phyloP scores from a whole-genome alignment of 1,140 invertebrate species.

The Plectrocnemia conspersa region DNA sequence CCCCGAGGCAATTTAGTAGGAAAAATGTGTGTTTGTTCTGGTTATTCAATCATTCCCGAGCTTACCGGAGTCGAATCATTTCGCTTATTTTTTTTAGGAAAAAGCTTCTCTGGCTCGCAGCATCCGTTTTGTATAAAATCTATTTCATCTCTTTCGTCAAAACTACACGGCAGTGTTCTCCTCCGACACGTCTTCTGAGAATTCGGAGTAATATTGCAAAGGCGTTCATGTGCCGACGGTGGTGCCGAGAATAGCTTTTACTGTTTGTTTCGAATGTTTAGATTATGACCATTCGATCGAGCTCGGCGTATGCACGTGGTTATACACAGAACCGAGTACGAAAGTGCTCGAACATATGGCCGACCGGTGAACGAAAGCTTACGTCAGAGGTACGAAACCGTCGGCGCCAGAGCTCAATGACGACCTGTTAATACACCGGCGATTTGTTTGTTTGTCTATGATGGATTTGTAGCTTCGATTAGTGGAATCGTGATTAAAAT shows the following conservation, averaged over 20 bases:
- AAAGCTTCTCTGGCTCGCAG: no score
- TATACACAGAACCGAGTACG: slow-evolving; percentile 9
- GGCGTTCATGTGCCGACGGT: slow-evolving; percentile 14
- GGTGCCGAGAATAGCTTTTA: slow-evolving; percentile 33
- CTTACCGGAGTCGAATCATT: not conserved
- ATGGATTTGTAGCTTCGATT: no score
- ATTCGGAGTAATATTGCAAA: slow-evolving; percentile 20
- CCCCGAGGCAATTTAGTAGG: no score
- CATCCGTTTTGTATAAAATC: not conserved
- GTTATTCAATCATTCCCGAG: not conserved
- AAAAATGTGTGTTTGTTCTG: slow-evolving; percentile 2
- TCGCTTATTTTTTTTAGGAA: not conserved
- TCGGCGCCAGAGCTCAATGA: not conserved
- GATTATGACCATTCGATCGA: slow-evolving; percentile 35
- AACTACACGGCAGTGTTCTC: no score
- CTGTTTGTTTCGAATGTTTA: slow-evolving; percentile 36
- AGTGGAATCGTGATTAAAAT: no score
- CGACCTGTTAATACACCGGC: not conserved
- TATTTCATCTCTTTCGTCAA: not conserved
- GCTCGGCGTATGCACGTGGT: slow-evolving; percentile 15
- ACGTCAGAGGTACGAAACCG: no score
- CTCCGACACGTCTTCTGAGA: not conserved
- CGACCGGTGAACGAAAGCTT: slow-evolving; percentile 16
- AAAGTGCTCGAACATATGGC: slow-evolving; percentile 23
- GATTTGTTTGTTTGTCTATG: not conserved